Evolutionary conservation across 2,113 vertebrate species (phyloP), one percentile per base, ranked within the genome.

Genomic region (Beaufortia kweichowensis): DNA sequence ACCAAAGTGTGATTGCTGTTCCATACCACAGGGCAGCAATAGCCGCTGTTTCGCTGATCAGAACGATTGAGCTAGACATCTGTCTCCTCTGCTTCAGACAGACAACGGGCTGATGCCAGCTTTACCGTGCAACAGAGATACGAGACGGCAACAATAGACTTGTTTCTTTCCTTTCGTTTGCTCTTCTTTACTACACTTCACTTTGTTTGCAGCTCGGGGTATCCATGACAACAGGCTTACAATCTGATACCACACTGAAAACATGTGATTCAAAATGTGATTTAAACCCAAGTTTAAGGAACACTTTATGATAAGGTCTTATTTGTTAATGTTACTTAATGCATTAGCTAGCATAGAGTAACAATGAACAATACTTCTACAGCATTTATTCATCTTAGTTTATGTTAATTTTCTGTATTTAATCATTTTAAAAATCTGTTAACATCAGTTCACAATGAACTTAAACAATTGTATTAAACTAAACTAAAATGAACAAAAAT

Each of bases 1-100:
- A 59, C 61, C 68, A 74, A 73, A 76, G 63, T 81, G 77, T 46
- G 77, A 76, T 61, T 78, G 67, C 79, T 78, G 60, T 78, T 78
- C 71, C 60, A 66, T 56, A 72, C 82, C 72, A 72, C 43, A 21
- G 23, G 72, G 79, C 60, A 72, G 74, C 65, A 43, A 56, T 57
- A 76, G 74, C 62, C 9, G 28, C 23, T 71, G 70, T 75, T 35
- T 63, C 23, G n/a, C 21, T 62, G 59, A 55, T 75, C 71, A 75
- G 39, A 48, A 83, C 70, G 4, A 75, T 64, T 75, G 67, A 62
- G 72, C 59, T 70, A 60, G 39, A 61, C 78, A 70, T 74, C 70
- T 43, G 53, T 74, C 60, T 71, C 26, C 24, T 23, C 75, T 26
- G 69, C 55, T 61, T 81, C 53, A 33, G 24, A 28, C 19, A 53